Evolutionary conservation across 64 coral and sea anemone genomes (phyloP).

Genomic region (Stichodactyla mertensii): DNA sequence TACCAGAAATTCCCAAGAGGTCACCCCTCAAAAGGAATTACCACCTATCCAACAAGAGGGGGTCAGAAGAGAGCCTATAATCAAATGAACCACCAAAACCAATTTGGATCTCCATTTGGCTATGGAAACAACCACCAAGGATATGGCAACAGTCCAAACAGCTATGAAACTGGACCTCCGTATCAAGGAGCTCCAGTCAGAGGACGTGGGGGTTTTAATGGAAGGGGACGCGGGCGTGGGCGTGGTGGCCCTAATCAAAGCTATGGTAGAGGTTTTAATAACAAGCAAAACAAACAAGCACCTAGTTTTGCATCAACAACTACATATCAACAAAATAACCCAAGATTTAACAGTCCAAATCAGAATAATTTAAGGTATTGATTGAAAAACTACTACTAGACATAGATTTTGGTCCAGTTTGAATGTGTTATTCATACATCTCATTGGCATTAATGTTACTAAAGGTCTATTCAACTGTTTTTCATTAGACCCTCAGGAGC

Average conservation of each 20-base stretch:
- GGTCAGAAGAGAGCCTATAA: background rate
- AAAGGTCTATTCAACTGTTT: background rate
- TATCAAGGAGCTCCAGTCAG: background rate
- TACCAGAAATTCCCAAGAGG: conserved; percentile 11
- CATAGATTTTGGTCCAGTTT: too few species aligned
- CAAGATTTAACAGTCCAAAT: background rate
- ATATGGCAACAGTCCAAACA: background rate
- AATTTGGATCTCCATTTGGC: background rate
- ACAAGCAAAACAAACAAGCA: conserved; percentile 1
- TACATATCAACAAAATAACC: background rate
- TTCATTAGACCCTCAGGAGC: background rate
- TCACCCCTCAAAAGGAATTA: background rate
- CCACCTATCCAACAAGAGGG: background rate
- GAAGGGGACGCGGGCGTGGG: conserved; percentile 22
- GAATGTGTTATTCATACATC: too few species aligned
- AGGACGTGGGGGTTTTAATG: conserved; percentile 1
- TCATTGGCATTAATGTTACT: too few species aligned
- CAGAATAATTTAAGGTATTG: background rate
- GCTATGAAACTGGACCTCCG: background rate
- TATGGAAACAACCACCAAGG: background rate
- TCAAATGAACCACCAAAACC: background rate
- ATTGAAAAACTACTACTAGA: too few species aligned
- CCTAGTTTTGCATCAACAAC: background rate
- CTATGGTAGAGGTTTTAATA: conserved; percentile 25
- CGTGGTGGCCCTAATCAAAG: conserved; percentile 6